These are phyloP conservation scores for Latrodectus geometricus DNA, from an alignment of 1,140 invertebrate genomes.

Conservation along the genomic window DNA sequence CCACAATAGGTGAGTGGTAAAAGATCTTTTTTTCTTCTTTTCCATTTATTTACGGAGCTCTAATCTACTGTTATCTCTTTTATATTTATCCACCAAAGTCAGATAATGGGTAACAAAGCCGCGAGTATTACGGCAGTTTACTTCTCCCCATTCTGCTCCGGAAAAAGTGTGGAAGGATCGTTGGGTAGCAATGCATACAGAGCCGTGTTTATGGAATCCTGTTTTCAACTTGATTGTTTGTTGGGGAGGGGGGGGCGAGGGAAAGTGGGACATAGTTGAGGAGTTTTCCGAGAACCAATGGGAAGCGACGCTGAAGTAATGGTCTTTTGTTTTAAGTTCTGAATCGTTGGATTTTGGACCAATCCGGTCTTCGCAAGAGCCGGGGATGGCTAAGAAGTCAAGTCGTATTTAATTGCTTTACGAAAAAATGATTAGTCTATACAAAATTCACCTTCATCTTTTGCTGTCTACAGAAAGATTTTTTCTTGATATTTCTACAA, in stretches of 20 bases:
- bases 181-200: background rate
- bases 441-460: too few relatives aligned
- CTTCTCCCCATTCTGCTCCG: background rate
- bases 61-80: conserved; percentile 59
- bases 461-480: too few relatives aligned
- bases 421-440: too few relatives aligned
- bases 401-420: too few relatives aligned
- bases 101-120: conserved; percentile 29
- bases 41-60: conserved; percentile 14
- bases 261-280: background rate
- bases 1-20: conserved; percentile 20
- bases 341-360: conserved; percentile 29
- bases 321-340: conserved; percentile 58
- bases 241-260: background rate
- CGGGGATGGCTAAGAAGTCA: too few relatives aligned
- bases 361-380: background rate
- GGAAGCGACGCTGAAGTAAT: conserved; percentile 37
- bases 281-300: conserved; percentile 32
- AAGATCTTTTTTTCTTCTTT: conserved; percentile 2
- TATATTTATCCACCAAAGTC: conserved; percentile 30
- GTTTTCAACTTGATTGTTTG: background rate
- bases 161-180: background rate
- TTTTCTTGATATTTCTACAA: too few relatives aligned
- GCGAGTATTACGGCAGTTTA: conserved; percentile 27
- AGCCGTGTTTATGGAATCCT: background rate